A percentile compares a stretch with the other conserved stretches of the same genome.
phyloP scores from a whole-genome alignment of 2,797 vertebrate genomes.

The Miichthys miiuy region DNA sequence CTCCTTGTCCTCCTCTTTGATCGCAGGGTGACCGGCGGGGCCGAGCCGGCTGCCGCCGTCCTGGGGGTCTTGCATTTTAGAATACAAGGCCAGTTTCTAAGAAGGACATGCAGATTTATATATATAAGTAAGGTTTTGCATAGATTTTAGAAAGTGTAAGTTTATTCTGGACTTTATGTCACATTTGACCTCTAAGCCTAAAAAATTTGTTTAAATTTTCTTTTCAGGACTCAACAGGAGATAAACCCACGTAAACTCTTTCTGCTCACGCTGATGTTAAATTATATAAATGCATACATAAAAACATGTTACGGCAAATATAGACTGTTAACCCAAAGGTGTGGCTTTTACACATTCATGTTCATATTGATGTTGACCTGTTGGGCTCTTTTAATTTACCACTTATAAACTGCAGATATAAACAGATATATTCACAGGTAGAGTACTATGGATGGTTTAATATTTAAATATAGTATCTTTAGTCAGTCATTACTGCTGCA shows the following conservation, averaged over 20 bases:
- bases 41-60: constrained; percentile 86
- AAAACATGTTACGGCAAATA: not conserved
- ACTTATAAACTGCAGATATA: not conserved
- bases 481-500: not conserved
- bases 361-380: not conserved
- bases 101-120: constrained; percentile 14
- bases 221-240: constrained; percentile 5
- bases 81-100: constrained; percentile 96
- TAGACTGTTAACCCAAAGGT: not conserved
- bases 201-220: not conserved
- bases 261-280: not conserved
- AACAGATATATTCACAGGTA: not conserved
- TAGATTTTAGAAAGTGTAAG: not conserved
- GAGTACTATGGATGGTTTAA: not conserved
- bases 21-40: constrained; percentile 89
- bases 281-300: not conserved
- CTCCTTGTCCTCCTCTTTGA: constrained; percentile 98
- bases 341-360: not conserved
- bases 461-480: not conserved
- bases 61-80: constrained; percentile 97
- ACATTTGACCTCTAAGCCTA: constrained; percentile 23
- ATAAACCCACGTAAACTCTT: not conserved
- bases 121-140: not conserved
- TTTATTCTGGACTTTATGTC: not conserved
- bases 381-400: not conserved